Base-by-base conservation (phyloP, 1,140 invertebrate species). In the Latrodectus geometricus region DNA sequence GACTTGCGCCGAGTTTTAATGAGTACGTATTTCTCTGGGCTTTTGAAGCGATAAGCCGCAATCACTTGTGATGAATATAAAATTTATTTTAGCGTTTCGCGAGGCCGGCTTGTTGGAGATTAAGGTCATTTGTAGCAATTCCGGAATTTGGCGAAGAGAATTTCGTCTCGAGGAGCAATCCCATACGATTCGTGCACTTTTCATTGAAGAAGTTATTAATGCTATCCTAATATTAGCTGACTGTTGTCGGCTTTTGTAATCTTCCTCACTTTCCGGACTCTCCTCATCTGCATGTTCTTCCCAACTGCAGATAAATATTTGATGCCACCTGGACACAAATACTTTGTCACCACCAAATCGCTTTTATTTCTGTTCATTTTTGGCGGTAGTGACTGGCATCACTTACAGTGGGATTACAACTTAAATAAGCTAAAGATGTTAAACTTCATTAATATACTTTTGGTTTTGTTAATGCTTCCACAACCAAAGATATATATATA, bases 11-110 rank as follows among this genome's bases (percentile, higher is more conserved):
- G 70, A 74, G 54, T 74, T 83, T 83, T 83, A 83, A 83, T 83
- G 80, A 83, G 21, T 65, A 23, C 72, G 72, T 83, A 83, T 83
- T 83, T 83, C 80, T 74, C 69, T 61, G 35, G 80, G 70, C 80
- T 69, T 73, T 73, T 73, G 70, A 73, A 73, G 70, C 80, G 80
- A 74, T 83, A 74, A 83, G 80, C 80, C 80, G 80, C 80, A 83
- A 83, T 61, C 54, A 61, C 54, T 61, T 61, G 54, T 61, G 54
- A 61, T 83, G 80, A 83, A 83, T 83, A 83, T 74, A 83, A 83
- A 83, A 83, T 83, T 83, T 74, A 83, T 74, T 83, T 74, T 52
- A 20, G 7, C 8, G 17, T 69, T 69, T 23, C 21, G 68, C 21
- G 68, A 21, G 68, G 68, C 21, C 68, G n/a, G 68, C 9, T 11